Evolutionary conservation across 2,888 invertebrate genomes (phyloP), one percentile per base, ranked within the genome.

Genomic region (Idaea straminata): DNA sequence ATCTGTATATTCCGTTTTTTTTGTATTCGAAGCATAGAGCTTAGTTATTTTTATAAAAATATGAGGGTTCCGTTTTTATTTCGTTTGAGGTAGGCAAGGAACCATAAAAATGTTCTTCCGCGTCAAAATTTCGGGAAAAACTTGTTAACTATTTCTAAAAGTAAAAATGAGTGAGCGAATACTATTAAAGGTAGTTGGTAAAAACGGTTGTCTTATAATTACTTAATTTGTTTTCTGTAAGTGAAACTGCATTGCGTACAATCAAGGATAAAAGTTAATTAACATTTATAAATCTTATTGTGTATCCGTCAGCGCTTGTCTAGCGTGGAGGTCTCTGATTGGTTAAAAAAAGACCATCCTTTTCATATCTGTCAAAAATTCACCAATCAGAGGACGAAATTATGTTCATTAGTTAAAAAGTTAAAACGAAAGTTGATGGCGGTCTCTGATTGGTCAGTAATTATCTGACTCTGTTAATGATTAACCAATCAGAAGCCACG

Each of bases 121-220:
- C 72, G 62, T 69, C 65, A 70, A 62, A 67, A 68, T 68, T 76
- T 75, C 70, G 70, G 73, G 70, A 74, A 78, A 76, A 72, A 77
- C 75, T 81, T 81, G 82, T 84, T 81, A 73, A 77, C 77, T 83
- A 80, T 74, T 82, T 80, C 66, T 81, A 81, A 7, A 47, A 47
- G 47, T 5, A 47, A 47, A 47, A 71, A 69, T 71, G 70, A 74
- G 69, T 72, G 70, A 76, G 66, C 64, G 65, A 68, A 69, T 59
- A 69, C 34, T 13, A 35, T n/a, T 57, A 16, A 36, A 64, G 5
- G 59, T 59, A 47, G 0, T 47, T 13, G 13, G 47, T 47, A 13
- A 47, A 47, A 47, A 64, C 63, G 70, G 68, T 72, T 72, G 67
- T 70, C 71, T 70, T 69, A 71, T 65, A 61, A 35, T 67, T 67